Conservation (phyloP, 2,113 vertebrate species). For the Dunckerocampus dactyliophorus region DNA sequence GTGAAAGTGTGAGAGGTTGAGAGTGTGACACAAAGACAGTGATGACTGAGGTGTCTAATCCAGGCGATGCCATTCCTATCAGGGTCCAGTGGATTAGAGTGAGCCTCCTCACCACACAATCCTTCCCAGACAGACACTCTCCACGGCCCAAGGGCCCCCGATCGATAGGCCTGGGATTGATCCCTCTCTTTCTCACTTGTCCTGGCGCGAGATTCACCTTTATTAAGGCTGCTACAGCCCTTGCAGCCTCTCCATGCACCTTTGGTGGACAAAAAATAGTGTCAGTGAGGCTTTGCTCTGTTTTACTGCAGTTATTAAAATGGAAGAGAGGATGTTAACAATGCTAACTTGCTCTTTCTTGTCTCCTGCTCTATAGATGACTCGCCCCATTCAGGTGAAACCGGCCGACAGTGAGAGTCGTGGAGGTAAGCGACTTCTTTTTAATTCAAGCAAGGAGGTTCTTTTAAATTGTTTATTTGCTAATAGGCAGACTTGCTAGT, state of each 20-base stretch:
- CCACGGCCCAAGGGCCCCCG: conserved; percentile 66
- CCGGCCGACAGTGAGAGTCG: conserved; percentile 98
- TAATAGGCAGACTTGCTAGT: background rate
- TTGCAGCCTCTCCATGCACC: conserved; percentile 23
- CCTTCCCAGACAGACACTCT: conserved; percentile 71
- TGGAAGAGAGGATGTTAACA: conserved; percentile 17
- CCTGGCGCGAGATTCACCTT: conserved; percentile 71
- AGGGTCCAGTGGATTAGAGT: conserved; percentile 78
- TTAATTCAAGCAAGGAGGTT: conserved; percentile 51
- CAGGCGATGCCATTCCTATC: conserved; percentile 78
- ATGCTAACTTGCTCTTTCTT: conserved; percentile 50
- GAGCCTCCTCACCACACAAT: conserved; percentile 75
- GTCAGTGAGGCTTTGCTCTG: conserved; percentile 38
- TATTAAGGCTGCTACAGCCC: conserved; percentile 64
- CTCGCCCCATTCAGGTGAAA: conserved; percentile 99
- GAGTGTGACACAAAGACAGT: conserved; percentile 62
- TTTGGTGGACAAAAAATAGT: conserved; percentile 34
- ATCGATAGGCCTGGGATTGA: conserved; percentile 76
- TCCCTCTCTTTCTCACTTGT: conserved; percentile 48
- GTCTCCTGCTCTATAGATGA: conserved; percentile 81
- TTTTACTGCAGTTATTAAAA: conserved; percentile 35
- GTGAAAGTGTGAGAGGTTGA: conserved; percentile 47
- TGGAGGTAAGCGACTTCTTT: conserved; percentile 92
- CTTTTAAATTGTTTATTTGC: background rate
- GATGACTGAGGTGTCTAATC: conserved; percentile 76